phyloP scores from a whole-genome alignment of 2,797 vertebrate species.

The Leuciscus waleckii region DNA sequence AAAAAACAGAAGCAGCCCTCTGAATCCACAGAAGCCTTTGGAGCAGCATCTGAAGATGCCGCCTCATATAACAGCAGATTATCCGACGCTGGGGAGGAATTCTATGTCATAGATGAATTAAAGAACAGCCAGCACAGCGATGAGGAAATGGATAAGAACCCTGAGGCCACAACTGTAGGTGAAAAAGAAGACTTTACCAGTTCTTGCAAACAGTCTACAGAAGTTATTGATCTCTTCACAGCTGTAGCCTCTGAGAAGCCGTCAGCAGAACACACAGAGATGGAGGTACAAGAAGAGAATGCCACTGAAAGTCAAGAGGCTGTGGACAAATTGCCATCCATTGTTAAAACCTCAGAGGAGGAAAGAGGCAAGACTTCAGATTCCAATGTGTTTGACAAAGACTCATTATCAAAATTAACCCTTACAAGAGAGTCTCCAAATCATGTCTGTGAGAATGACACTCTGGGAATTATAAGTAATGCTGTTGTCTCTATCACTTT shows the following conservation, averaged over 20 bases:
- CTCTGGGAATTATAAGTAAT: background rate
- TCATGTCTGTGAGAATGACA: background rate
- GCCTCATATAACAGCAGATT: constrained; percentile 51
- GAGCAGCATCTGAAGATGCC: constrained; percentile 14
- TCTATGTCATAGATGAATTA: constrained; percentile 74
- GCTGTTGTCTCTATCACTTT: background rate
- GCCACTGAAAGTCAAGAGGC: constrained; percentile 23
- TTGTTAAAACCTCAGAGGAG: background rate
- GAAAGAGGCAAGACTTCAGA: constrained; percentile 16
- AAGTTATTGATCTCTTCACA: constrained; percentile 1
- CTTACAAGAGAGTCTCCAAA: constrained; percentile 4
- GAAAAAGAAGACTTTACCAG: background rate
- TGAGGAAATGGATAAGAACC: constrained; percentile 16
- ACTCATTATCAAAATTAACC: constrained; percentile 18
- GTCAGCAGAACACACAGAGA: background rate
- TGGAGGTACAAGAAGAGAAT: constrained; percentile 27
- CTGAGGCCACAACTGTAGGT: background rate
- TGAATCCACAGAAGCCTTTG: constrained; percentile 21
- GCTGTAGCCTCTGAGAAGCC: background rate
- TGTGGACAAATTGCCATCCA: background rate
- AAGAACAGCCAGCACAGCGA: constrained; percentile 61
- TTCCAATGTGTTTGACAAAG: background rate
- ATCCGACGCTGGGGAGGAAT: constrained; percentile 67
- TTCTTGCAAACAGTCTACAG: background rate
- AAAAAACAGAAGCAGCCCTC: constrained; percentile 80